Evolutionary conservation across 2,888 invertebrate genomes (phyloP), one percentile per base, ranked within the genome.

Genomic region (Microplitis manilae): DNA sequence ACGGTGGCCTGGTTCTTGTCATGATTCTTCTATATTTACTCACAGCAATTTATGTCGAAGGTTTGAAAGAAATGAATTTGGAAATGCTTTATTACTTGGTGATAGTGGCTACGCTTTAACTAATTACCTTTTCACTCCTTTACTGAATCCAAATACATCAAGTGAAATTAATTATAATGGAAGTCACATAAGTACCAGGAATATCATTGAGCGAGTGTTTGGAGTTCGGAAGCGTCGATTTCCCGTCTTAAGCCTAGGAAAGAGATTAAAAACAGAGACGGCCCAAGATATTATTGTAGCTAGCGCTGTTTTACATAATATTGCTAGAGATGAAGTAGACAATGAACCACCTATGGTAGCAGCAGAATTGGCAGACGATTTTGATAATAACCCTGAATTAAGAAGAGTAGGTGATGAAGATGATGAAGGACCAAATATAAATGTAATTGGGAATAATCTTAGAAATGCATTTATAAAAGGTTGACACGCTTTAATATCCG

Each of bases 1-100:
- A 38, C 74, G 86, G 9, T 86, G 85, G 85, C 85, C 83, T 72
- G 84, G 86, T 13, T 81, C 83, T 17, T 70, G 82, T 13, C 84
- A 86, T 68, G 85, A 86, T 69, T 76, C 78, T 1, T 80, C 81
- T 8, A 84, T 86, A 77, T 86, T 84, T 71, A 79, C 82, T 68
- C 79, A 81, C 70, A 80, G 79, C 7, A 75, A 61, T 65, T 67
- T 85, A 38, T 73, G 79, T 15, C 60, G 30, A 65, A 39, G 67
- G 41, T 83, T 85, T 76, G 81, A 83, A 75, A 73, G 9, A 30
- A 79, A 78, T 6, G 68, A 74, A 75, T 80, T 80, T 40, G 77
- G 76, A 6, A 72, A 82, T 69, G 76, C 75, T 6, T 40, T 84
- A 68, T 65, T 85, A 68, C 20, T 85, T n/a, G 85, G 83, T 13